Conservation (phyloP, 2,797 vertebrate species). For the Syncerus caffer region DNA sequence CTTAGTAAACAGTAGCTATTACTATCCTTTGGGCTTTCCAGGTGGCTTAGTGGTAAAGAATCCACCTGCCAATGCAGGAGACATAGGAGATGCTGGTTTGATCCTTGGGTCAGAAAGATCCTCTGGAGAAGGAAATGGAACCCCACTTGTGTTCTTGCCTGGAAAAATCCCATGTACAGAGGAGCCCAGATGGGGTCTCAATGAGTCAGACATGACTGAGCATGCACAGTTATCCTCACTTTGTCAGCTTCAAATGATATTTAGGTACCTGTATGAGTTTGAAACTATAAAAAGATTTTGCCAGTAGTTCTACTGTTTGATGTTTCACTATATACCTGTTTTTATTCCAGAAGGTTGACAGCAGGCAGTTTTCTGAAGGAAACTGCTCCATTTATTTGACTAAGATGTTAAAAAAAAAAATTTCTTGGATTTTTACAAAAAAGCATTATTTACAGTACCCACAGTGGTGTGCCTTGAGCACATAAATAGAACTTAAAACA, state of each 20-base stretch:
- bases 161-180: neutral
- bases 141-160: rapidly evolving
- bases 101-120: neutral
- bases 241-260: neutral
- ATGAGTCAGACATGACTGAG: neutral
- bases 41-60: neutral
- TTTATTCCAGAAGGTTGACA: neutral
- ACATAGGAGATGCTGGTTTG: neutral
- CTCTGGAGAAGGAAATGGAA: neutral
- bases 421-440: neutral
- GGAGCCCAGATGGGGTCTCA: neutral
- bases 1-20: neutral
- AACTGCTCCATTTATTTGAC: constrained; percentile 15
- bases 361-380: neutral
- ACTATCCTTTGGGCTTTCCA: neutral
- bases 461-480: neutral
- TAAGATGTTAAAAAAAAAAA: neutral
- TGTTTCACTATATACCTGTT: neutral
- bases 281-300: neutral
- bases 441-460: neutral
- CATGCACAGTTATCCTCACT: neutral
- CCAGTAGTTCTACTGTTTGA: neutral
- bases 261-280: neutral
- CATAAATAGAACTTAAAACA: neutral
- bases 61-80: neutral